These are phyloP conservation scores for Oryzias javanicus DNA, from an alignment of 2,113 vertebrate genomes.

Conservation along the genomic window DNA sequence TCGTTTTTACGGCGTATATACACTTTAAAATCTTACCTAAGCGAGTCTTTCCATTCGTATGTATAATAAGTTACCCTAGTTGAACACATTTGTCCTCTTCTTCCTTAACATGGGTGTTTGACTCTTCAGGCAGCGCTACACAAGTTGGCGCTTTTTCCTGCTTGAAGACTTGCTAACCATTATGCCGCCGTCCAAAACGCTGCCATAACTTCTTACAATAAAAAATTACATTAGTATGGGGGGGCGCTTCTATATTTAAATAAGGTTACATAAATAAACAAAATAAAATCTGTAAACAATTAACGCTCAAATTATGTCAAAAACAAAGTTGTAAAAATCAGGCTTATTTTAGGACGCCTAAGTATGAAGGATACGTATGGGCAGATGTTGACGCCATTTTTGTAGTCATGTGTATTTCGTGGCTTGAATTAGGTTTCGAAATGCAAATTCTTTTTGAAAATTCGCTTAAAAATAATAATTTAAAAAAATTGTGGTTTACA, in stretches of 20 bases:
- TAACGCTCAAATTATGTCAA: too few species aligned
- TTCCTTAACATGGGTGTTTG: slow-evolving; percentile 11
- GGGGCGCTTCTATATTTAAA: neutral
- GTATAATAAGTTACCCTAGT: neutral
- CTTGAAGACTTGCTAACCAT: slow-evolving; percentile 30
- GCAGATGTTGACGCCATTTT: slow-evolving; percentile 28
- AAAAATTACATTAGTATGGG: neutral
- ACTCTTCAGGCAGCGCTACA: slow-evolving; percentile 26
- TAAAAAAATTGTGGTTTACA: too few species aligned
- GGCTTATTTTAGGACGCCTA: slow-evolving; percentile 34
- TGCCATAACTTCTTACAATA: neutral
- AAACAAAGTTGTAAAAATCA: neutral
- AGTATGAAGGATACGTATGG: slow-evolving; percentile 1
- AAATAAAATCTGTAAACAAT: too few species aligned
- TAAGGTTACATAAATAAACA: too few species aligned
- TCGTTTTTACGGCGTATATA: neutral
- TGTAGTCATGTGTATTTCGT: slow-evolving; percentile 47
- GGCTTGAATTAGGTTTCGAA: too few species aligned
- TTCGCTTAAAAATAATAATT: too few species aligned
- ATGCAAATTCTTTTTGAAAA: too few species aligned
- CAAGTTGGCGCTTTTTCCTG: slow-evolving; percentile 82
- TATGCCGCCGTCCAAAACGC: slow-evolving; percentile 17
- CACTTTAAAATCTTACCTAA: slow-evolving; percentile 30
- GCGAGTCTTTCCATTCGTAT: slow-evolving; percentile 15
- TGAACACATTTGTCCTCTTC: neutral